Base-by-base conservation (phyloP, 2,113 vertebrate species). In the Seriola dumerili region DNA sequence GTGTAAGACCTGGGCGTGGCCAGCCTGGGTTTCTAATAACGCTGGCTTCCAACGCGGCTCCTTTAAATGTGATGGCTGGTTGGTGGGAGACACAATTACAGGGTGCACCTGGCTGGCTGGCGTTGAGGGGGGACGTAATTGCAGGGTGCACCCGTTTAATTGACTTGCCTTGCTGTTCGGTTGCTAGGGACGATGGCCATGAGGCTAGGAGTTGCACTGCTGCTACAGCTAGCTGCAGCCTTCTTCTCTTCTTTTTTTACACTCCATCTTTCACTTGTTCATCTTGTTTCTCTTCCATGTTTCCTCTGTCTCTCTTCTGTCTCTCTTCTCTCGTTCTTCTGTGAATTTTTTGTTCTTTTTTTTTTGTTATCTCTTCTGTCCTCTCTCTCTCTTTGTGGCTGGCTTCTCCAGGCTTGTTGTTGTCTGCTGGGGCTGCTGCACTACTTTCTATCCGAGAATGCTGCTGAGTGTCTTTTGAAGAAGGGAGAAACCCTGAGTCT, bases 381-480 rank as follows among this genome's bases (percentile, higher is more conserved):
- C 66, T 54, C 32, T 44, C 59, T 58, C 62, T 67, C 12, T 68
- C 29, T 71, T 25, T 63, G 62, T 59, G 87, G 85, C 92, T 93
- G 89, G 89, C 94, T 94, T 88, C 88, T 91, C 75, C 83, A 80
- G 90, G 92, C 94, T 93, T 94, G 81, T 89, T 91, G 90, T 93
- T 72, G 90, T 95, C 90, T 92, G 93, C 93, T 92, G 87, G 36
- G 82, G 91, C 95, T 95, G 94, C 87, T 92, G 91, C 91, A 87
- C 78, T 83, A 62, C 83, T 85, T 83, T 74, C 75, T 86, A 85
- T 92, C 73, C 59, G 21, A 70, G 85, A 91, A 92, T 93, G 91
- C 89, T 80, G 90, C 74, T 82, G 40, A 68, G 75, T 88, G 80
- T 90, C 50, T 86, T 77, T 65, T 72, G 69, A 87, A 75, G 48